Evolutionary conservation across 2,113 vertebrate genomes (phyloP).

Genomic region (Nothoprocta perdicaria): DNA sequence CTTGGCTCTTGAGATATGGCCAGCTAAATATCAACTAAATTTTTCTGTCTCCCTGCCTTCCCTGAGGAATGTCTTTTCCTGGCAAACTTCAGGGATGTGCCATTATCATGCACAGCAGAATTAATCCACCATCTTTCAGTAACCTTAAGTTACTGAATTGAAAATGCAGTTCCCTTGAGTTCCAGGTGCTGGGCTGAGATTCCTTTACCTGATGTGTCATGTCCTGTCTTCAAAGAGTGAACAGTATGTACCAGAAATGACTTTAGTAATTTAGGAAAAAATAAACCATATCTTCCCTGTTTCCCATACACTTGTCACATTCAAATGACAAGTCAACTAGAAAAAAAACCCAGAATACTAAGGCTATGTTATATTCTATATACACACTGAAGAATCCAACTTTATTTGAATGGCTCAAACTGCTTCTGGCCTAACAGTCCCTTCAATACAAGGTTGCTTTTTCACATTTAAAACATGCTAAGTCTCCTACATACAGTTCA

Average conservation of each 20-base stretch:
- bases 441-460: not conserved
- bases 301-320: not conserved
- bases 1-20: not conserved
- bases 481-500: conserved; percentile 6
- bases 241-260: not conserved
- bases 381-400: not conserved
- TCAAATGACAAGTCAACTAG: not conserved
- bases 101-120: not conserved
- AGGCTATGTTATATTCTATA: not conserved
- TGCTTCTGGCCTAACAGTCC: not conserved
- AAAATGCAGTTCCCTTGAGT: not conserved
- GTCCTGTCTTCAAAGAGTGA: not conserved
- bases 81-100: not conserved
- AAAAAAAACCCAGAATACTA: not conserved
- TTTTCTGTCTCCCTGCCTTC: not conserved
- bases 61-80: not conserved
- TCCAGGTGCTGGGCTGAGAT: not conserved
- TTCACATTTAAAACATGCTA: not conserved
- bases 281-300: not conserved
- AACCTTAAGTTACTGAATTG: not conserved
- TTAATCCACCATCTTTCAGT: not conserved
- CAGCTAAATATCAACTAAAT: not conserved
- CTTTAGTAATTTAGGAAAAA: not conserved
- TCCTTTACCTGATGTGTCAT: not conserved
- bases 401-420: not conserved